Percentiles rank a stretch among this genome's conserved stretches.
Evolutionary conservation across 2,888 invertebrate genomes (phyloP).

Genomic region (Cyrtodaria siliqua): DNA sequence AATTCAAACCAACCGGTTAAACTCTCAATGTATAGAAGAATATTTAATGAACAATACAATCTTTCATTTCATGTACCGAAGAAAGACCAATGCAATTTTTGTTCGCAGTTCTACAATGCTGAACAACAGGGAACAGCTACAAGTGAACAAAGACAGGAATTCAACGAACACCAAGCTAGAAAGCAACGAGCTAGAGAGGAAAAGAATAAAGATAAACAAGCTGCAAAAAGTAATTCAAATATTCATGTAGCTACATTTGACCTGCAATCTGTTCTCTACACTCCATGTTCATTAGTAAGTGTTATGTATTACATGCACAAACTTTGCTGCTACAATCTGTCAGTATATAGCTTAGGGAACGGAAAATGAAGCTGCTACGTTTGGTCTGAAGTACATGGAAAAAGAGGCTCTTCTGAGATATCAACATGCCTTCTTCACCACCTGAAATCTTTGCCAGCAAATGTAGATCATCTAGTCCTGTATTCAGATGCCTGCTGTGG

Average conservation of each 20-base stretch:
- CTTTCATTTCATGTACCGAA: constrained; percentile 54
- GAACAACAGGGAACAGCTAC: constrained; percentile 6
- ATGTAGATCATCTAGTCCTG: constrained; percentile 33
- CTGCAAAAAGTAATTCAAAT: constrained; percentile 8
- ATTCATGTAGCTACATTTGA: constrained; percentile 33
- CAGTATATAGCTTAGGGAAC: constrained; percentile 26
- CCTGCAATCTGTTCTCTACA: constrained; percentile 45
- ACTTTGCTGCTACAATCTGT: constrained; percentile 46
- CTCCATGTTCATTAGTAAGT: constrained; percentile 28
- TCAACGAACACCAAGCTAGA: constrained; percentile 22
- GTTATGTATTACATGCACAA: constrained; percentile 41
- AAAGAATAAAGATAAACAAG: constrained; percentile 18
- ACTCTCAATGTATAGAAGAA: constrained; percentile 20
- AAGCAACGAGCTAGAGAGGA: constrained; percentile 39
- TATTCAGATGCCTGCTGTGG: constrained; percentile 53
- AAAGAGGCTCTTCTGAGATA: constrained; percentile 41
- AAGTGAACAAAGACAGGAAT: constrained; percentile 9
- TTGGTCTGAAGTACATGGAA: constrained; percentile 42
- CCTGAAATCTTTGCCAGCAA: constrained; percentile 17
- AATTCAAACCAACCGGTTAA: constrained; percentile 16
- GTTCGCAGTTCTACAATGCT: constrained; percentile 32
- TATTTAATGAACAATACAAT: constrained; percentile 44
- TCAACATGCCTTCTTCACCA: constrained; percentile 44
- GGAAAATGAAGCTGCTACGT: constrained; percentile 30
- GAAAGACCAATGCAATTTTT: constrained; percentile 52